A percentile compares a stretch with the other conserved stretches of the same genome.
Conservation (phyloP, 1,140 invertebrate genomes). For the Gonioctena quinquepunctata region DNA sequence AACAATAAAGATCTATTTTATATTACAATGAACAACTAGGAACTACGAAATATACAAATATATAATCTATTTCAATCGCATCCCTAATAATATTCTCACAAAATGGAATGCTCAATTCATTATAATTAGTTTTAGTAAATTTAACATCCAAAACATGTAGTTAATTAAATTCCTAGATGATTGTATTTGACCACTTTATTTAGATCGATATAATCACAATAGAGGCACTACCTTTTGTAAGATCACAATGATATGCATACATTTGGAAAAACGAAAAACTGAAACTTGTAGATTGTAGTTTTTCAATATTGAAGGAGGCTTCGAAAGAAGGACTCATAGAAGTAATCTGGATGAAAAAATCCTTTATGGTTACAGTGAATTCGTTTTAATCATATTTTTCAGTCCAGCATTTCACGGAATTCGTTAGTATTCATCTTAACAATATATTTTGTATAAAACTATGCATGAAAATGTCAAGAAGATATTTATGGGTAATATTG, state of each 20-base stretch:
- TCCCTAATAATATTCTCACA: constrained; percentile 18
- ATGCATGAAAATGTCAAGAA: no score
- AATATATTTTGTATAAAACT: no score
- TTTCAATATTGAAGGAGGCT: no score
- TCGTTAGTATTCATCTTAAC: no score
- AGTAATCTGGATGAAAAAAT: neutral
- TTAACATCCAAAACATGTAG: constrained; percentile 16
- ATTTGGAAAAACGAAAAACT: constrained; percentile 22
- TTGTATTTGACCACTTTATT: constrained; percentile 21
- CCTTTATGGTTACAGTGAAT: neutral
- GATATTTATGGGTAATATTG: no score
- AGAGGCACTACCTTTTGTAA: constrained; percentile 44
- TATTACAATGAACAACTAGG: constrained; percentile 13
- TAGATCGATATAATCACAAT: constrained; percentile 37
- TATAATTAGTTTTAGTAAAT: constrained; percentile 15
- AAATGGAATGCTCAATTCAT: constrained; percentile 23
- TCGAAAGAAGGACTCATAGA: no score
- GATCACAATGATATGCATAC: constrained; percentile 43
- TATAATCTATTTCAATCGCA: constrained; percentile 23
- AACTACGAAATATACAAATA: constrained; percentile 28
- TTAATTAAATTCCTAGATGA: constrained; percentile 16
- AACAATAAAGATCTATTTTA: neutral
- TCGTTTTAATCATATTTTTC: neutral
- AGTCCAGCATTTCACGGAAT: neutral
- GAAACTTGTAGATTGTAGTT: no score